Evolutionary conservation across 2,888 invertebrate species (phyloP).

Genomic region (Thera obeliscata): DNA sequence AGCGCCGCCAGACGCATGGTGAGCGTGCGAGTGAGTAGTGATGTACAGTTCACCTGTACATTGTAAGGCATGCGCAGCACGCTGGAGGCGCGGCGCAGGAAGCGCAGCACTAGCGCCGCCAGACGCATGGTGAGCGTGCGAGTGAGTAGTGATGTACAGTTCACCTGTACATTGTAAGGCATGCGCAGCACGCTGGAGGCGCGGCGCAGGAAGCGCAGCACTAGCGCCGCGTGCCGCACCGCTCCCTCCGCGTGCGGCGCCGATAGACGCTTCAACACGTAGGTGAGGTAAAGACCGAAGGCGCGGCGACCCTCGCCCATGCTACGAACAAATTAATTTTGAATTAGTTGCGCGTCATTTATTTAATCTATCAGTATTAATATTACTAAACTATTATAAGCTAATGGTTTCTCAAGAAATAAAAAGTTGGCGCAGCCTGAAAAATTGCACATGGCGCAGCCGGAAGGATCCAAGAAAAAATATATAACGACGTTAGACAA

Average conservation of each 20-base stretch:
- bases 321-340: conserved; percentile 53
- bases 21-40: not conserved
- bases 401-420: no score
- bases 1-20: conserved; percentile 77
- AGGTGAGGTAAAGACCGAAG: conserved; percentile 90
- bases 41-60: conserved; percentile 65
- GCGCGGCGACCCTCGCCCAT: conserved; percentile 89
- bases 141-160: not conserved
- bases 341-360: no score
- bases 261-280: conserved; percentile 88
- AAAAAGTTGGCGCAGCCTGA: not conserved
- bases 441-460: not conserved
- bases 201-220: conserved; percentile 90
- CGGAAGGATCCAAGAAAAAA: not conserved
- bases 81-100: conserved; percentile 89
- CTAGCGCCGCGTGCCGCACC: conserved; percentile 85
- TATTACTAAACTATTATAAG: no score
- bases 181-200: conserved; percentile 89
- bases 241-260: conserved; percentile 78
- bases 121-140: no score
- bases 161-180: conserved; percentile 83
- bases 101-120: conserved; percentile 89
- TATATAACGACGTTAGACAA: no score
- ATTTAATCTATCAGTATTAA: no score
- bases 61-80: conserved; percentile 88